phyloP scores from a whole-genome alignment of 2,113 vertebrate genomes.

The Actenoides lindsayi region DNA sequence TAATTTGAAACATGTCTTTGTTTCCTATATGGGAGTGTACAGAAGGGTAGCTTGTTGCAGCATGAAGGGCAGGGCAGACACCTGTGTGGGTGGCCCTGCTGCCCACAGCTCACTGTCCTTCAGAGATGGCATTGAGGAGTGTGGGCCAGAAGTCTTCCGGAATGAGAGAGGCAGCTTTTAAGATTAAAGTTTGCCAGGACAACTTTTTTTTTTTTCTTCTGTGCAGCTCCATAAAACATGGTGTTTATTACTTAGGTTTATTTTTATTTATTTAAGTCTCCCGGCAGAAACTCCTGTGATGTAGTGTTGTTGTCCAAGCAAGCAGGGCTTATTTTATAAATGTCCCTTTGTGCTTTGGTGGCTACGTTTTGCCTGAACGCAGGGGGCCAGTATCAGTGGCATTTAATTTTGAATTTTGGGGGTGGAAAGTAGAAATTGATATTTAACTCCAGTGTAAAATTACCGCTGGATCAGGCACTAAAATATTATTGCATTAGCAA shows the following conservation, averaged over 20 bases:
- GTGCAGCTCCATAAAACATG: slow-evolving; percentile 73
- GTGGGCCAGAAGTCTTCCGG: slow-evolving; percentile 26
- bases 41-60: background rate
- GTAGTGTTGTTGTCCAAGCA: slow-evolving; percentile 72
- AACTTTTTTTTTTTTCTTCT: background rate
- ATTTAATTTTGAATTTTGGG: slow-evolving; percentile 58
- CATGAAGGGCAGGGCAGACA: rapidly evolving
- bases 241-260: slow-evolving; percentile 80
- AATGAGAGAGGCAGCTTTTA: slow-evolving; percentile 20
- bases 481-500: slow-evolving; percentile 51
- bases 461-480: slow-evolving; percentile 44
- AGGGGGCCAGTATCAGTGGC: slow-evolving; percentile 14
- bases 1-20: background rate
- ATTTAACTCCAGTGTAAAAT: slow-evolving; percentile 66
- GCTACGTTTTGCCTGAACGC: slow-evolving; percentile 53
- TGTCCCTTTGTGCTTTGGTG: slow-evolving; percentile 71
- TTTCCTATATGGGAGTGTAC: rapidly evolving
- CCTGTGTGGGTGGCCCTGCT: background rate
- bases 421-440: slow-evolving; percentile 46
- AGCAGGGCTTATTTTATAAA: slow-evolving; percentile 74
- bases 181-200: background rate
- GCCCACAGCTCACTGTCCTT: background rate
- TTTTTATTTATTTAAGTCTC: slow-evolving; percentile 80
- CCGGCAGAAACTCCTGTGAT: slow-evolving; percentile 62
- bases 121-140: background rate